Base-by-base conservation (phyloP, 2,797 vertebrate genomes). In the Sebastes diaconus region DNA sequence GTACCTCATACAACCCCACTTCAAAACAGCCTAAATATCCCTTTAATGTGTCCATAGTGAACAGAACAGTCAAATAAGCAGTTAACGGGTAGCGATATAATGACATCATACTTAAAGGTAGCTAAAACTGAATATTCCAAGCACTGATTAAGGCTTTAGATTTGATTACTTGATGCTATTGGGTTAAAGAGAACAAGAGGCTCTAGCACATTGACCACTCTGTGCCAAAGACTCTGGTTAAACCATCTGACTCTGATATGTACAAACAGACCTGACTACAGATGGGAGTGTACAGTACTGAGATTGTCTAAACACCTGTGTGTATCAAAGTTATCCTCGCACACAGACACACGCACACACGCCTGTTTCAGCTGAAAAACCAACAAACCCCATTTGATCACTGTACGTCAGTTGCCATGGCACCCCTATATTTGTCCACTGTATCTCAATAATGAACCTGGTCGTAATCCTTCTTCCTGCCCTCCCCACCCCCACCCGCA, bases 111-210 rank as follows among this genome's bases (percentile, higher is more conserved):
- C 32, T 88, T 81, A 82, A 92, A 91, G 46, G 80, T 81, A 81
- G 75, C 80, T 88, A 80, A 79, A 93, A 88, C 66, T n/a, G 81
- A 90, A 88, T 87, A 88, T 84, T 85, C 77, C 24, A 83, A 88
- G 88, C 83, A 60, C 87, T 88, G 73, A 59, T 94, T 94, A 93
- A 95, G 94, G 93, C 93, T 91, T 94, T 83, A 83, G 87, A 92
- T 86, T 87, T 63, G 55, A 87, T 75, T 83, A 89, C 46, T 92
- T 88, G 79, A 89, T 91, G 87, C 85, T 84, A 88, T 81, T 83
- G 66, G 65, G 70, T 85, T 75, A 86, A 89, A 90, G 70, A 76
- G 70, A 90, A 77, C 24, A 82, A 58, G 54, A 80, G 66, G 66
- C 67, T 81, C 64, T 39, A 64, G 86, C 79, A 83, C 63, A 57